Evolutionary conservation across 1,140 invertebrate species (phyloP), one percentile per base, ranked within the genome.

Genomic region (Zaprionus kolodkinae): DNA sequence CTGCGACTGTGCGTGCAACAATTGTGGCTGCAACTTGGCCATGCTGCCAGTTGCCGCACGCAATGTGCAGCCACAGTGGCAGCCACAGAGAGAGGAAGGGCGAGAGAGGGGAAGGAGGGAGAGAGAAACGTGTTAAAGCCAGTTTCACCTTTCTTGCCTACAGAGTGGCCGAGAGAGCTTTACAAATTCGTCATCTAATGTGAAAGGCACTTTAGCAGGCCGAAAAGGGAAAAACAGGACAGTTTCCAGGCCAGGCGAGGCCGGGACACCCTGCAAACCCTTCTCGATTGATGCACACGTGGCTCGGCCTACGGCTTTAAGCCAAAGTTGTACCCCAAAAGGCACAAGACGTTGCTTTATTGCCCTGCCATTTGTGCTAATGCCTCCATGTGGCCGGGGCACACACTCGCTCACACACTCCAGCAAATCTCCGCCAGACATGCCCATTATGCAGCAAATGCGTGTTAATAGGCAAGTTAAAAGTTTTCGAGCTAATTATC

Each of bases 401-500:
- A 48, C 21, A 21, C 21, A 21, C n/a, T n/a, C n/a, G n/a, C n/a
- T n/a, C 21, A 21, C 21, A 21, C 43, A 45, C 13, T 38, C 21
- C 38, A 30, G 72, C 25, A 79, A 84, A 80, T 85, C 81, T 81
- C 78, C 71, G 61, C 76, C 81, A 86, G 83, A 79, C 84, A 77
- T 68, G 72, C 72, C 78, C 84, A 89, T 89, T 89, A 89, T 88
- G 81, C 85, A 89, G 78, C 74, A 85, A 84, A 88, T 88, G 85
- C 81, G 72, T 89, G 82, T 75, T 76, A 76, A 76, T 76, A 45
- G 76, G 66, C 56, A 50, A 88, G 78, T 70, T 80, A 63, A 88
- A 88, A 88, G 67, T 89, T 88, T 88, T 80, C 71, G 63, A 80
- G 84, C 80, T 89, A 88, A 88, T 88, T 88, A 88, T 88, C 85